A percentile compares a stretch with the other conserved stretches of the same genome.
phyloP scores from a whole-genome alignment of 2,113 vertebrate species.

The Nothoprocta perdicaria region DNA sequence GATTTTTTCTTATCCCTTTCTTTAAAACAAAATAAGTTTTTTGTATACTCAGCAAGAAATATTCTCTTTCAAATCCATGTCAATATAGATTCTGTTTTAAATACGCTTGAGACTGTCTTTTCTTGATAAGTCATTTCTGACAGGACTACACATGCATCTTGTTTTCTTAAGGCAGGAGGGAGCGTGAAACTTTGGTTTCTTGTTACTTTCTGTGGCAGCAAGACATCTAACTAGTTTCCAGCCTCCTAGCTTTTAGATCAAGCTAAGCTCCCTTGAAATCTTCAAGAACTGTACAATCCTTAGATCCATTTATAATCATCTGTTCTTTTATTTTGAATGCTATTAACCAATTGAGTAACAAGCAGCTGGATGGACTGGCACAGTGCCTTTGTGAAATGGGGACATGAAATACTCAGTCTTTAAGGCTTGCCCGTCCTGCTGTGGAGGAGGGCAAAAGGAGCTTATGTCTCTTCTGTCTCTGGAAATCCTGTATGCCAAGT shows the following conservation, averaged over 20 bases:
- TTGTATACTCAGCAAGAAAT: background rate
- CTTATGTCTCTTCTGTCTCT: background rate
- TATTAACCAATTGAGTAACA: background rate
- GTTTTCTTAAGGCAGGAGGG: slow-evolving; percentile 56
- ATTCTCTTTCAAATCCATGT: slow-evolving; percentile 8
- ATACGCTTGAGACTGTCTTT: background rate
- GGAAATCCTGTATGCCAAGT: background rate
- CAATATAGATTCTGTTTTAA: background rate
- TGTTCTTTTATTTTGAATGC: background rate
- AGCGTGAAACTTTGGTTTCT: slow-evolving; percentile 44
- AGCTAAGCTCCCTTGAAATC: slow-evolving; percentile 36
- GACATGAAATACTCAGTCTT: background rate
- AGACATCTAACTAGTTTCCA: slow-evolving; percentile 33
- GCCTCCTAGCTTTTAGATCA: background rate
- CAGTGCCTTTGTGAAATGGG: background rate
- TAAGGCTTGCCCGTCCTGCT: background rate
- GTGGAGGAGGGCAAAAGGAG: background rate
- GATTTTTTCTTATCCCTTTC: slow-evolving; percentile 43
- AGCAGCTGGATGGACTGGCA: background rate
- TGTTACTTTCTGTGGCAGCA: background rate
- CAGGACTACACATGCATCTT: slow-evolving; percentile 46
- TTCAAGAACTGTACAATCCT: background rate
- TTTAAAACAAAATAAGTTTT: slow-evolving; percentile 14
- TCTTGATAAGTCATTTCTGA: slow-evolving; percentile 50
- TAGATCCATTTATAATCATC: background rate